These are phyloP conservation scores for Dendronephthya gigantea DNA, from an alignment of 64 coral and sea anemone species.

Conservation along the genomic window DNA sequence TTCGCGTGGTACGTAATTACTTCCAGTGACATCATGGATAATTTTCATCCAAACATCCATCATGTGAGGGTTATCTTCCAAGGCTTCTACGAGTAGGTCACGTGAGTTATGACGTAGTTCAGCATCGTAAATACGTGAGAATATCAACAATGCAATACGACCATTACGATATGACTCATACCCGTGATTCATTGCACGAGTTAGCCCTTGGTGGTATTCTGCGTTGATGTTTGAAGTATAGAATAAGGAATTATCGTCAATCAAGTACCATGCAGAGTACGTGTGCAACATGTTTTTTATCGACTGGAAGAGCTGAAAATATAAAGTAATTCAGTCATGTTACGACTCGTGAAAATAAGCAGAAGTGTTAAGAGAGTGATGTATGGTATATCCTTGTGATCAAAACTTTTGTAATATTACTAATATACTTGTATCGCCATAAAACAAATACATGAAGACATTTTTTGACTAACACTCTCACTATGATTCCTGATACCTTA, in stretches of 20 bases:
- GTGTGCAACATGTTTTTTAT: background rate
- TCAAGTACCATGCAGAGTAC: background rate
- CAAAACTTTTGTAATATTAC: too few species aligned
- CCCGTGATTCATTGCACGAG: background rate
- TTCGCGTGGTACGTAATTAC: background rate
- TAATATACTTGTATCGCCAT: too few species aligned
- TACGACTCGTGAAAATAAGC: too few species aligned
- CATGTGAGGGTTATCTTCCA: background rate
- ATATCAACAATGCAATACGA: background rate
- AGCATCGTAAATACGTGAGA: background rate
- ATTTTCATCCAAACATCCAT: slow-evolving; percentile 15
- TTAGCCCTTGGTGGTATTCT: background rate
- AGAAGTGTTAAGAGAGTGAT: too few species aligned
- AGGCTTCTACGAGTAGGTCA: background rate
- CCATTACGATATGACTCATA: background rate
- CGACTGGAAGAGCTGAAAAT: background rate
- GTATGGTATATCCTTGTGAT: too few species aligned
- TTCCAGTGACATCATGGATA: background rate
- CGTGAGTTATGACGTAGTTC: background rate
- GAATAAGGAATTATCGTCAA: background rate
- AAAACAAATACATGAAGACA: too few species aligned
- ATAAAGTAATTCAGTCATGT: too few species aligned
- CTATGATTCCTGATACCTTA: background rate
- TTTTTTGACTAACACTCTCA: too few species aligned
- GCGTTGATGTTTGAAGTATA: background rate